A percentile compares a stretch with the other conserved stretches of the same genome.
Conservation (phyloP, 2,888 invertebrate genomes). For the Augiades crinisus region DNA sequence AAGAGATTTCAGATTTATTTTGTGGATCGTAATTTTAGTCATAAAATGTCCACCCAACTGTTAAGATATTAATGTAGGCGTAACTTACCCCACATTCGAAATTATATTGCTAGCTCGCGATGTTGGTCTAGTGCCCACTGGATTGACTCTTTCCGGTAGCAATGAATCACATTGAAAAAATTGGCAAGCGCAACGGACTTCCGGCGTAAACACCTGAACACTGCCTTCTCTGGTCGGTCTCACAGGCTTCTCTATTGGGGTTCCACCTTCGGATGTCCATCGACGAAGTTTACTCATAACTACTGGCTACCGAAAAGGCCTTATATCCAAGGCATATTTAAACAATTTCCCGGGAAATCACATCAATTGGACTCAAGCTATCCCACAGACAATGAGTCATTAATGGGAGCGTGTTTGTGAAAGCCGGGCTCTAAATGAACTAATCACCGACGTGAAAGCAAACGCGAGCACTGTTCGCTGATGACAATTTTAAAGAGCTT, state of each 20-base stretch:
- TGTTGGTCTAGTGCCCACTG: conserved; percentile 84
- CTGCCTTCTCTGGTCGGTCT: conserved; percentile 87
- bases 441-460: conserved; percentile 74
- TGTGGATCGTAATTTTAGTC: conserved; percentile 52
- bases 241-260: conserved; percentile 82
- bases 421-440: conserved; percentile 66
- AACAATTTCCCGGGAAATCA: conserved; percentile 20
- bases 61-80: conserved; percentile 41
- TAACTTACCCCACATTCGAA: conserved; percentile 68
- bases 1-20: conserved; percentile 55
- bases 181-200: conserved; percentile 93
- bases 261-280: conserved; percentile 86
- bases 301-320: conserved; percentile 47
- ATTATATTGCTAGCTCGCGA: conserved; percentile 80
- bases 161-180: conserved; percentile 91
- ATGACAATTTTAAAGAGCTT: conserved; percentile 79
- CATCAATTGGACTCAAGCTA: conserved; percentile 1
- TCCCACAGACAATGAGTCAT: conserved; percentile 50
- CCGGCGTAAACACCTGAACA: conserved; percentile 86
- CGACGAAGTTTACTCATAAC: conserved; percentile 79
- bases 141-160: conserved; percentile 88
- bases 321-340: conserved; percentile 52
- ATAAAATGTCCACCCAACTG: conserved; percentile 55
- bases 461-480: conserved; percentile 75
- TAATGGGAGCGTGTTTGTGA: conserved; percentile 53